Percentiles rank a stretch among this genome's conserved stretches.
Conservation (phyloP, 2,113 vertebrate genomes). For the Clarias macrocephalus region DNA sequence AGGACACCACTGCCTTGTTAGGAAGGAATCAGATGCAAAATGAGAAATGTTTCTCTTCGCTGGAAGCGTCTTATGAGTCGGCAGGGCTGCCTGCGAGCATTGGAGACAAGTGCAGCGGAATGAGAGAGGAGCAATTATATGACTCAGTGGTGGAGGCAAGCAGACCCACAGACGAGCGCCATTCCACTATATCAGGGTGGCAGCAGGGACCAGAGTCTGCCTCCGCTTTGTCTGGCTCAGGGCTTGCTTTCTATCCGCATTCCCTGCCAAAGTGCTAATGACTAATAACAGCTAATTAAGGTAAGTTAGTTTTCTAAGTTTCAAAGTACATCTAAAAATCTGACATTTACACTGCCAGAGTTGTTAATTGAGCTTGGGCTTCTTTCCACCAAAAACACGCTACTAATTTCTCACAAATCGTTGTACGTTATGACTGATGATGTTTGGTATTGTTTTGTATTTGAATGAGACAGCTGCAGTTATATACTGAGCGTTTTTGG, state of each 20-base stretch:
- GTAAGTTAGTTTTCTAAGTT: not conserved
- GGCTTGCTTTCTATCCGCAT: not conserved
- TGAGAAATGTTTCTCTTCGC: conserved; percentile 54
- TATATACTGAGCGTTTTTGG: not conserved
- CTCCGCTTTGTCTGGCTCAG: conserved; percentile 11
- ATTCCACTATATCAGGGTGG: conserved; percentile 41
- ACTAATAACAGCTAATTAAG: conserved; percentile 18
- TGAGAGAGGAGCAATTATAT: conserved; percentile 52
- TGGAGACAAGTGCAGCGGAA: conserved; percentile 47
- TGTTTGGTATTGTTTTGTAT: not conserved
- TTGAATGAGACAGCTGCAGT: not conserved
- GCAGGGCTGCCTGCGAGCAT: conserved; percentile 31
- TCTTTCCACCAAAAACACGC: not conserved
- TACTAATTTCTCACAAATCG: not conserved
- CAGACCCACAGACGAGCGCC: conserved; percentile 26
- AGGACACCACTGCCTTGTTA: conserved; percentile 57
- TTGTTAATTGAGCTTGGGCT: not conserved
- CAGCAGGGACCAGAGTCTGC: not conserved
- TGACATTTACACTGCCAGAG: not conserved
- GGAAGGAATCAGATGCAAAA: conserved; percentile 46
- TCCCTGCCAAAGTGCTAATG: conserved; percentile 19
- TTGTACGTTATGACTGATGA: not conserved
- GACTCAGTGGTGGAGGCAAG: conserved; percentile 49
- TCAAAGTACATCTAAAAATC: conserved; percentile 10
- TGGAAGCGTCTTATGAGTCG: conserved; percentile 48